Percentiles rank a stretch among this genome's conserved stretches.
These are phyloP conservation scores for Drosophila micromelanica DNA, from an alignment of 1,140 invertebrate genomes.

Conservation along the genomic window DNA sequence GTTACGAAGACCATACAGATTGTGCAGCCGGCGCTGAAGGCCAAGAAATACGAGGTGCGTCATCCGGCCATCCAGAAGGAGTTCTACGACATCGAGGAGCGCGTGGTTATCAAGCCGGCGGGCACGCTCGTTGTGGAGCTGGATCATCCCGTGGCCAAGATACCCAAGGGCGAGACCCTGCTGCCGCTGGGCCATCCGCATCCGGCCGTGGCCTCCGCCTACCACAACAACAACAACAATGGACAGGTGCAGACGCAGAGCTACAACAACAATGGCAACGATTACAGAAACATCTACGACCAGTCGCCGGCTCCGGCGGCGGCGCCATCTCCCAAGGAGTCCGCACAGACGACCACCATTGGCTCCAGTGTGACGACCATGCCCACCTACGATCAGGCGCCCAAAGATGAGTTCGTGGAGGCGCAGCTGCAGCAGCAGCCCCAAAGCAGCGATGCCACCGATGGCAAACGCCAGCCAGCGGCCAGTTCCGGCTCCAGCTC, in stretches of 20 bases:
- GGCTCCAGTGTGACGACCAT: conserved; percentile 75
- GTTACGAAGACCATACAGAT: conserved; percentile 83
- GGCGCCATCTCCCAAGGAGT: conserved; percentile 48
- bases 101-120: conserved; percentile 87
- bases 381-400: conserved; percentile 65
- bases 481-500: conserved; percentile 17
- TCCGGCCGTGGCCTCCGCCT: conserved; percentile 74
- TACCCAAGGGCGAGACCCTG: conserved; percentile 85
- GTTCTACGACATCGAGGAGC: conserved; percentile 88
- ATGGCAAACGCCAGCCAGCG: conserved; percentile 30
- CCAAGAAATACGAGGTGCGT: conserved; percentile 85
- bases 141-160: conserved; percentile 87
- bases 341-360: conserved; percentile 57
- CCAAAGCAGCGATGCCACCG: conserved; percentile 44
- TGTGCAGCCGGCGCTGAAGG: conserved; percentile 78
- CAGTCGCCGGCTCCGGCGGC: conserved; percentile 1
- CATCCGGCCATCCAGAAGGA: conserved; percentile 88
- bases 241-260: conserved; percentile 53
- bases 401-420: conserved; percentile 72
- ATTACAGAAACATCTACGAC: conserved; percentile 58
- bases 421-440: conserved; percentile 59
- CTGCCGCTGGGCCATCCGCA: conserved; percentile 76
- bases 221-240: conserved; percentile 51
- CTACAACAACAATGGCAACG: conserved; percentile 58
- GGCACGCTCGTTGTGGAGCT: conserved; percentile 87